phyloP scores from a whole-genome alignment of 1,140 invertebrate genomes.

The Bombyx mandarina region DNA sequence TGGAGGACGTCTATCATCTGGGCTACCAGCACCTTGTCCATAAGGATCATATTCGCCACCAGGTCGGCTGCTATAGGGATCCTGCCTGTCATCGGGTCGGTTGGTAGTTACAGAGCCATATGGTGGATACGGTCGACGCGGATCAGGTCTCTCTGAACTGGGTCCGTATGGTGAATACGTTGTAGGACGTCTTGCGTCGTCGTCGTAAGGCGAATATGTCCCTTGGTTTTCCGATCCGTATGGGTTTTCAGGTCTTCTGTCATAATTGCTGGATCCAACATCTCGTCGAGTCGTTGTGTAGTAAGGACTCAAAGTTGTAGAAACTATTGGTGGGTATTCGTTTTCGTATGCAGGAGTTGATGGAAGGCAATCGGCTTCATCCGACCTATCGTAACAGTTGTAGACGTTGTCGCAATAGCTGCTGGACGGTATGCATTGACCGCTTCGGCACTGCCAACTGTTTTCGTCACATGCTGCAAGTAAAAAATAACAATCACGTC shows the following conservation, averaged over 20 bases:
- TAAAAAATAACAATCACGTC: not conserved
- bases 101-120: no score
- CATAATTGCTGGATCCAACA: no score
- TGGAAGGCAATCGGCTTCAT: slow-evolving; percentile 74
- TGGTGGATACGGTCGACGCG: not conserved
- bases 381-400: slow-evolving; percentile 82
- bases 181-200: no score
- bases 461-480: slow-evolving; percentile 58
- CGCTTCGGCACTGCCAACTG: slow-evolving; percentile 66
- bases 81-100: not conserved
- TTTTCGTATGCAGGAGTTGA: not conserved
- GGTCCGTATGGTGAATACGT: no score
- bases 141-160: no score
- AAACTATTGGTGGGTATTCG: not conserved
- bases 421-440: slow-evolving; percentile 79
- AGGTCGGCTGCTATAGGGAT: not conserved
- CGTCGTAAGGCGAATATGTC: no score
- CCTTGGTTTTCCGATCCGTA: no score
- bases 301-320: not conserved
- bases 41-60: not conserved
- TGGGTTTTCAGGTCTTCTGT: no score
- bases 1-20: no score
- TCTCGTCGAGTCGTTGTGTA: not conserved
- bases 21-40: not conserved
- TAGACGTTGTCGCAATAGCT: slow-evolving; percentile 78